Conservation (phyloP, 2,113 vertebrate species). For the Pelodiscus sinensis region DNA sequence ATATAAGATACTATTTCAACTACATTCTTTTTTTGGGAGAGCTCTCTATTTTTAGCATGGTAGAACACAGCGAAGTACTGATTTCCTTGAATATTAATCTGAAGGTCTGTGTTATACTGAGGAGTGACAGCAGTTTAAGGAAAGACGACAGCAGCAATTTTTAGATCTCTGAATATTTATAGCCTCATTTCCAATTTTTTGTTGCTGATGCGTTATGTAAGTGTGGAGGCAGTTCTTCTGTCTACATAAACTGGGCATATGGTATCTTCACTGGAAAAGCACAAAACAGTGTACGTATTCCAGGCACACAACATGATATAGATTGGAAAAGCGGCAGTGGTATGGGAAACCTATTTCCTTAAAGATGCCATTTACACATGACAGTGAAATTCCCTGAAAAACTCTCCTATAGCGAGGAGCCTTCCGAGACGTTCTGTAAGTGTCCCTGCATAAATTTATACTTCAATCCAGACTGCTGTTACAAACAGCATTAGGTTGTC, state of each 20-base stretch:
- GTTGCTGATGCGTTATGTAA: constrained; percentile 33
- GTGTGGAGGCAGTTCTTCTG: not conserved
- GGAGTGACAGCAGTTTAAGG: constrained; percentile 30
- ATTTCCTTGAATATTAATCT: constrained; percentile 27
- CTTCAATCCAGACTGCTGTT: not conserved
- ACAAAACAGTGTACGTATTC: not conserved
- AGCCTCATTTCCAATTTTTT: constrained; percentile 39
- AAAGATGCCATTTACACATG: not conserved
- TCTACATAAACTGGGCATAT: not conserved
- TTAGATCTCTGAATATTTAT: constrained; percentile 55
- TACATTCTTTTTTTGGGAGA: not conserved
- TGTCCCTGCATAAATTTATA: not conserved
- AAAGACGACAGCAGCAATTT: not conserved
- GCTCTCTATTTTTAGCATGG: not conserved
- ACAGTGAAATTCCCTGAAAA: not conserved
- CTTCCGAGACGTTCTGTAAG: not conserved
- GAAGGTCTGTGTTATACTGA: not conserved
- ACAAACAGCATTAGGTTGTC: not conserved
- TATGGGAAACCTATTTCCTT: not conserved
- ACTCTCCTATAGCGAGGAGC: not conserved
- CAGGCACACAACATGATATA: not conserved
- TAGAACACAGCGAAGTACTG: not conserved
- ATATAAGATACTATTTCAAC: not conserved
- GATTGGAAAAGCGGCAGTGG: not conserved
- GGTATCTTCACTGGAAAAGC: not conserved